Evolutionary conservation across 2,888 invertebrate genomes (phyloP), one percentile per base, ranked within the genome.

Genomic region (Metalampra italica): DNA sequence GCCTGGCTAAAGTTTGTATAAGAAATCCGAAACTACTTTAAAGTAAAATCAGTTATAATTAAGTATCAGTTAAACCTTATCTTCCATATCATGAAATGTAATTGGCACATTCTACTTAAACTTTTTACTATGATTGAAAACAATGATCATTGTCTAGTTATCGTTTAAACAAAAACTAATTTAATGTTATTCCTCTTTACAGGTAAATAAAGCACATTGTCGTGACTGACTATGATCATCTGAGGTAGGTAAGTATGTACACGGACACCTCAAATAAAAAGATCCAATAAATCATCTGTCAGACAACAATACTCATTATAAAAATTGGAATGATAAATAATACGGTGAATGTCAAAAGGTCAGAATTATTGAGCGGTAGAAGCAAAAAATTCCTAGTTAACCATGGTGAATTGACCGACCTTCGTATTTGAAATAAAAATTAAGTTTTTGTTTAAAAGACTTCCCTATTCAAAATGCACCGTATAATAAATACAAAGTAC

Each of bases 201-300:
- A 52, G 54, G 54, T 54, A 50, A 52, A 50, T 46, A 47, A 11
- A n/a, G n/a, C n/a, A 41, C 4, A 13, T 53, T 51, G 43, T 64
- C 59, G 62, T 64, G 64, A 59, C 60, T 62, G 59, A 55, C 56
- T 54, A 56, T 54, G 62, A 62, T 64, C 64, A 64, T 63, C 62
- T 55, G 50, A 63, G 62, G 61, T 54, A 66, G 64, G 70, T 64
- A n/a, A n/a, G n/a, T n/a, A n/a, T n/a, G n/a, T n/a, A n/a, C n/a
- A n/a, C n/a, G n/a, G n/a, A 57, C 57, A 59, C 45, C 29, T 46
- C 54, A 56, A 53, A 29, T 45, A 62, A 68, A 59, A 69, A 66
- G 51, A 66, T 55, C 51, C 59, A 71, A 75, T 76, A 70, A 53
- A 77, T 78, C 68, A 77, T 67, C 57, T 54, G 58, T 61, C 62